phyloP scores from a whole-genome alignment of 2,113 vertebrate species.

The Callipepla squamata region DNA sequence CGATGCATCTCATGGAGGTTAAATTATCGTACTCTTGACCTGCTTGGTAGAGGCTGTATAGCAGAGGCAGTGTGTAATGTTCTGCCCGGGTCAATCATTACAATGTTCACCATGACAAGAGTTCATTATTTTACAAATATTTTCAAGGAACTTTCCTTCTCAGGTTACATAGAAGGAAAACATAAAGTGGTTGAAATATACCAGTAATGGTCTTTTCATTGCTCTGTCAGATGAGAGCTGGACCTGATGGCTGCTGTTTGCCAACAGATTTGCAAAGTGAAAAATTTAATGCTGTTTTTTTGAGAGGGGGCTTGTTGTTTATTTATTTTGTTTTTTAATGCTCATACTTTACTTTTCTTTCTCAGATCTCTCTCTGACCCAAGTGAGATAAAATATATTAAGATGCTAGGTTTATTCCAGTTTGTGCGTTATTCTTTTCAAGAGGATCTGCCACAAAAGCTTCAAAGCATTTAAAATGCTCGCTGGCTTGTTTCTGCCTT shows the following conservation, averaged over 20 bases:
- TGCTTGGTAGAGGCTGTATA: neutral
- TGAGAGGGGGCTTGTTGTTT: too few relatives aligned
- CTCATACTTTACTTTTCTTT: constrained; percentile 31
- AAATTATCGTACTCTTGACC: neutral
- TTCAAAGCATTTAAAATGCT: neutral
- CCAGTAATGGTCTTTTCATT: neutral
- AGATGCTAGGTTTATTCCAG: constrained; percentile 39
- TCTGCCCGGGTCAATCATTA: neutral
- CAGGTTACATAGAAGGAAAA: neutral
- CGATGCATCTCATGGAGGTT: neutral
- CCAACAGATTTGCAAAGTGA: neutral
- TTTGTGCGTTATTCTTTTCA: neutral
- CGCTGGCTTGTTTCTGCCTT: neutral
- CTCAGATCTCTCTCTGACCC: constrained; percentile 50
- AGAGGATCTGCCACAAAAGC: neutral
- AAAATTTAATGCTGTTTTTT: neutral
- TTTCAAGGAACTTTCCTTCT: neutral
- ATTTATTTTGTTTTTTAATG: neutral
- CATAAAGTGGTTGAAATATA: neutral
- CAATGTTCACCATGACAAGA: neutral
- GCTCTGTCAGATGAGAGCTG: neutral
- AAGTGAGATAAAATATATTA: constrained; percentile 63
- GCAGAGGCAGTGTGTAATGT: neutral
- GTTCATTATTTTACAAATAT: neutral
- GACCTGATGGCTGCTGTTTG: neutral